Evolutionary conservation across 1,140 invertebrate species (phyloP), one percentile per base, ranked within the genome.

Genomic region (Polypedilum pembai): DNA sequence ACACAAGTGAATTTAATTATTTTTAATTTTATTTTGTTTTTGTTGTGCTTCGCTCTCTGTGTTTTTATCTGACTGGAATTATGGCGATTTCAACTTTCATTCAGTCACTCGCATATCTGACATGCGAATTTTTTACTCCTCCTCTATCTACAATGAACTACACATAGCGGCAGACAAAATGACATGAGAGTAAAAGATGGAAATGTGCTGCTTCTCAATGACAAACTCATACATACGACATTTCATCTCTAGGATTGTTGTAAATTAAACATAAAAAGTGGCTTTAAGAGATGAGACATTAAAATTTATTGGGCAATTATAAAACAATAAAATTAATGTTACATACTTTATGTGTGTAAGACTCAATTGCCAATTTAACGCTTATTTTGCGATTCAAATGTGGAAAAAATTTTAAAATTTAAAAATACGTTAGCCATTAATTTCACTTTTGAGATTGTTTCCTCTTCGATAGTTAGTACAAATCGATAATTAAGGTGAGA

Each of bases 1-100:
- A 20, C 17, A 69, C 65, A 20, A 69, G 17, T 69, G 65, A 69
- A 20, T 18, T 69, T 69, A 69, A 69, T 69, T 69, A 66, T 66
- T 56, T 56, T 56, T 56, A 56, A 56, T 56, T 56, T 56, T 20
- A 69, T 69, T 69, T 69, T 69, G 20, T 69, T 8, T 69, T 18
- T 69, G 63, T 66, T 20, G 63, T 7, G 3, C 18, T 18, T 66
- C n/a, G 8, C n/a, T 66, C 63, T 17, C n/a, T n/a, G n/a, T n/a
- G n/a, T n/a, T n/a, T n/a, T n/a, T n/a, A n/a, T n/a, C 15, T 7
- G 2, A 10, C 8, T 45, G 45, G 45, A 56, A 56, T 15, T 56
- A 4, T 56, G 45, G 45, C n/a, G n/a, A 56, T 56, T 56, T 12
- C 12, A 56, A 56, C 45, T 56, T 56, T 56, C 45, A 56, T 56